phyloP scores from a whole-genome alignment of 92 coral and sea anemone genomes.

The Epizoanthus ramosus region DNA sequence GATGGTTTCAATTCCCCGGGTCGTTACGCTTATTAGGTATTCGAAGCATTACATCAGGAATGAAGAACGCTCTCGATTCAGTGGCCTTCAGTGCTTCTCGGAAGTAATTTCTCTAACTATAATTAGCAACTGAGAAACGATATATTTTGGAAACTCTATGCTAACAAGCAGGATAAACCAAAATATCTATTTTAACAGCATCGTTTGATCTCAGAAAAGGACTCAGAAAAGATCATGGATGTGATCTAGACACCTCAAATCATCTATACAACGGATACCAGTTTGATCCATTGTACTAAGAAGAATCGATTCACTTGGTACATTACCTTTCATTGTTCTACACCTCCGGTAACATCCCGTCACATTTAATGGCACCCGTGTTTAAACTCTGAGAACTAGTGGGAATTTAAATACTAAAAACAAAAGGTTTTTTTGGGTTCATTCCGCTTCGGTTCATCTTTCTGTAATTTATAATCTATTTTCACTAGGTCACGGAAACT shows the following conservation, averaged over 20 bases:
- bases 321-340: no score
- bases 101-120: not conserved
- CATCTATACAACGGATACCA: no score
- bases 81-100: not conserved
- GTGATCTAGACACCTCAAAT: no score
- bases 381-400: not conserved
- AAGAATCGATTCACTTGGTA: no score
- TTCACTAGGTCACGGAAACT: no score
- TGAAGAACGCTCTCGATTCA: constrained; percentile 48
- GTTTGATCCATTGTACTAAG: no score
- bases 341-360: no score
- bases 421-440: not conserved
- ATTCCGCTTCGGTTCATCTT: not conserved
- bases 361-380: not conserved
- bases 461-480: not conserved
- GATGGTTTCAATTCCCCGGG: constrained; percentile 33
- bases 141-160: no score
- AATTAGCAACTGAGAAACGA: not conserved
- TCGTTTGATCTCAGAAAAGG: no score
- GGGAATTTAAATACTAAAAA: not conserved
- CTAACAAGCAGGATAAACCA: not conserved
- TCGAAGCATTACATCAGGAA: constrained; percentile 59
- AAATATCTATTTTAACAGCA: not conserved
- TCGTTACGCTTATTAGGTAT: not conserved
- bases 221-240: no score